phyloP scores from a whole-genome alignment of 1,140 invertebrate species.

The Caerostris darwini region DNA sequence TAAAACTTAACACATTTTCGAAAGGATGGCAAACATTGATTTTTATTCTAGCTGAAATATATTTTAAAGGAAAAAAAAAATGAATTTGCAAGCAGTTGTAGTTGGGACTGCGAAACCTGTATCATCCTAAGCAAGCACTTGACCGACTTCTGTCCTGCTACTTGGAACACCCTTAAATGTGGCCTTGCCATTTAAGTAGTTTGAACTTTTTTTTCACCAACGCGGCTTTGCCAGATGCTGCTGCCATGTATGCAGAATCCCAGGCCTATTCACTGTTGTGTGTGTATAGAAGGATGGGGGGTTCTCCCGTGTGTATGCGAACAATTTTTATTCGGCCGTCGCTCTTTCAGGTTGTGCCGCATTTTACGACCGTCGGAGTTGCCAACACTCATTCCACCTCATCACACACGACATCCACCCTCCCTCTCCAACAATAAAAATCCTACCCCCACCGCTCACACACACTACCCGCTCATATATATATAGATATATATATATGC shows the following conservation, averaged over 20 bases:
- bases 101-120: too few relatives aligned
- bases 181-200: too few relatives aligned
- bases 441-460: constrained; percentile 3
- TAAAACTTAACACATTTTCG: too few relatives aligned
- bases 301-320: not conserved
- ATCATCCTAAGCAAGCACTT: too few relatives aligned
- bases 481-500: not conserved
- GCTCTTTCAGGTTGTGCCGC: constrained; percentile 39
- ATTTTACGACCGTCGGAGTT: constrained; percentile 53
- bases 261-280: not conserved
- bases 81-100: too few relatives aligned
- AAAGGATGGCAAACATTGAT: too few relatives aligned
- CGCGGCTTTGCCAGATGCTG: constrained; percentile 2
- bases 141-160: too few relatives aligned
- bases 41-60: too few relatives aligned
- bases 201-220: not conserved
- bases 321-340: constrained; percentile 15
- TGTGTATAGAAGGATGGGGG: not conserved
- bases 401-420: constrained; percentile 39
- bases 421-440: constrained; percentile 22
- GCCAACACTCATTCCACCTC: constrained; percentile 51
- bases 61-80: too few relatives aligned
- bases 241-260: not conserved
- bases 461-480: not conserved
- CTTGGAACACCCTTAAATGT: too few relatives aligned